Percentiles rank a stretch among this genome's conserved stretches.
Conservation (phyloP, 2,888 invertebrate genomes). For the Clostera curtula region DNA sequence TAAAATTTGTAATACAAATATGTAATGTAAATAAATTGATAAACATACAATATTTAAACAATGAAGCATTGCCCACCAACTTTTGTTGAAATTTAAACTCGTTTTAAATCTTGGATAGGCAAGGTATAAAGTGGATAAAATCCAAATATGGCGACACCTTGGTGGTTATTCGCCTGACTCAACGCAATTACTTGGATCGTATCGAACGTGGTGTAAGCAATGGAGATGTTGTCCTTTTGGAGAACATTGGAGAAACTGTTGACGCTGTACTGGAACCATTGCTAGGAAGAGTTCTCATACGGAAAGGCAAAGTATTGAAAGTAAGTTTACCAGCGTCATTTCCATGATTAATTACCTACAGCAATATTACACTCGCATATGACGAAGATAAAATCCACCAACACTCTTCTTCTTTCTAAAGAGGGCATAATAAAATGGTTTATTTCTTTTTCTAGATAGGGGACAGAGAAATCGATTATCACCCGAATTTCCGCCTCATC, state of each 20-base stretch:
- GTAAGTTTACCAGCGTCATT: conserved; percentile 28
- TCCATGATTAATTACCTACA: too few species aligned
- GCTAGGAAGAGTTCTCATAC: conserved; percentile 89
- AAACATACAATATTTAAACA: neutral
- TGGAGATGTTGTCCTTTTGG: conserved; percentile 86
- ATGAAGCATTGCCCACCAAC: neutral
- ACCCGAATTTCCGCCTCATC: conserved; percentile 86
- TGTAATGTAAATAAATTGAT: too few species aligned
- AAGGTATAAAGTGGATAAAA: conserved; percentile 97
- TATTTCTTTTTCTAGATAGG: conserved; percentile 83
- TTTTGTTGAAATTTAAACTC: too few species aligned
- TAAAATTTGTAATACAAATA: too few species aligned
- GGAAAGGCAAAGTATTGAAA: conserved; percentile 85
- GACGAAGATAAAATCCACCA: too few species aligned
- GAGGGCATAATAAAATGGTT: conserved; percentile 2
- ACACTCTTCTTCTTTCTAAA: too few species aligned
- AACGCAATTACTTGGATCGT: conserved; percentile 87
- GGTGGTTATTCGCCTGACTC: conserved; percentile 84
- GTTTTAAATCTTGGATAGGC: conserved; percentile 48
- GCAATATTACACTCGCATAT: too few species aligned
- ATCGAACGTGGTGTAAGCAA: conserved; percentile 84
- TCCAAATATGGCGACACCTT: conserved; percentile 84
- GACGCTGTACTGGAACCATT: conserved; percentile 94
- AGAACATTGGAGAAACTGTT: conserved; percentile 91
- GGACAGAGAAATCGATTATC: conserved; percentile 93